Evolutionary conservation across 1,140 invertebrate genomes (phyloP).

Genomic region (Ptiloglossa arizonensis): DNA sequence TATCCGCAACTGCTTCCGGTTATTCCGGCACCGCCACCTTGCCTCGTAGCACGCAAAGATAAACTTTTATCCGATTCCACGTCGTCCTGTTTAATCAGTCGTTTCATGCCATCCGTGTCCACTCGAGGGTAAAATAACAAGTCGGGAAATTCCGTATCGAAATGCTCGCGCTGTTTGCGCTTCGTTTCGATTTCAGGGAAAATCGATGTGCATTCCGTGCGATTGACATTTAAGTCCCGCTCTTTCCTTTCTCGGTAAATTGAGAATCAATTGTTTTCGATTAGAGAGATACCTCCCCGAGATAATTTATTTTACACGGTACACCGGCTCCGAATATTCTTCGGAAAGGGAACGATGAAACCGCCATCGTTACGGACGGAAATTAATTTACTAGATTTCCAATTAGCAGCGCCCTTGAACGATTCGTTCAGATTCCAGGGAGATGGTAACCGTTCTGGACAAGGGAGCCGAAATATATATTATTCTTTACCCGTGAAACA

Average conservation of each 20-base stretch:
- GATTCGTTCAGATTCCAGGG: too few relatives aligned
- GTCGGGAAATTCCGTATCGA: neutral
- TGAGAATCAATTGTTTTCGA: too few relatives aligned
- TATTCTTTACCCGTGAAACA: too few relatives aligned
- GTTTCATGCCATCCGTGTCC: neutral
- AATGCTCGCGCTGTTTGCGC: neutral
- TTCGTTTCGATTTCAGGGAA: too few relatives aligned
- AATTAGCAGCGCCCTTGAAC: too few relatives aligned
- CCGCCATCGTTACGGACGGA: neutral
- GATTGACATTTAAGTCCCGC: neutral
- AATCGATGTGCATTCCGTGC: neutral
- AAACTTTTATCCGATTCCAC: neutral
- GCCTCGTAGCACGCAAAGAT: neutral
- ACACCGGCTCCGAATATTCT: neutral
- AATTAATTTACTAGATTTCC: conserved; percentile 8
- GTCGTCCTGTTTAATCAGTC: neutral
- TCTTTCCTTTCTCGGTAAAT: too few relatives aligned
- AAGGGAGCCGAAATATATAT: too few relatives aligned
- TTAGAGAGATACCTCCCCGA: too few relatives aligned
- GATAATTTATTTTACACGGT: neutral
- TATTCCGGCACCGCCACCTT: neutral
- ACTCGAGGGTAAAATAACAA: too few relatives aligned
- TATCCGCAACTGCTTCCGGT: neutral
- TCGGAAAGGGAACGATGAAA: too few relatives aligned
- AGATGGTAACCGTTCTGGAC: too few relatives aligned